Percentiles rank a stretch among this genome's conserved stretches.
Conservation (phyloP, 1,140 invertebrate genomes). For the Bicyclus anynana region DNA sequence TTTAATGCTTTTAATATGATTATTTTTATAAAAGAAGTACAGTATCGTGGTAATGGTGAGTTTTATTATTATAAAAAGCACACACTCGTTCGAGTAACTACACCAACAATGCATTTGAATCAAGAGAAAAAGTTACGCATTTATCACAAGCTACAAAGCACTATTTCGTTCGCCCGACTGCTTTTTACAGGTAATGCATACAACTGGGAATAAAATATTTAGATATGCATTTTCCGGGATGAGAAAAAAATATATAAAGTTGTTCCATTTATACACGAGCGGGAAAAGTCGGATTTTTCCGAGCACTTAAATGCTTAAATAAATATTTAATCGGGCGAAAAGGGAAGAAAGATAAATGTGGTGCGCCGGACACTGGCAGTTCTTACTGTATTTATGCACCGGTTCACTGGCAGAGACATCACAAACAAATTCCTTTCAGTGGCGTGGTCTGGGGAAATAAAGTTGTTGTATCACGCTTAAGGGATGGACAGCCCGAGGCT, state of each 20-base stretch:
- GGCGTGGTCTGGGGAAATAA: too few species aligned
- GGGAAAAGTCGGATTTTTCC: slow-evolving; percentile 16
- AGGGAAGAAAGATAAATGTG: not conserved
- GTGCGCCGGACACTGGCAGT: not conserved
- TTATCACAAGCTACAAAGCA: slow-evolving; percentile 22
- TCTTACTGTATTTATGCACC: not conserved
- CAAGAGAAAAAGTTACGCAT: slow-evolving; percentile 19
- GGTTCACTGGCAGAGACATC: not conserved
- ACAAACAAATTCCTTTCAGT: not conserved
- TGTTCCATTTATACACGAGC: slow-evolving; percentile 6
- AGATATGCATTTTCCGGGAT: slow-evolving; percentile 17
- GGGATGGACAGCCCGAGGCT: too few species aligned
- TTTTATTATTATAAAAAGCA: slow-evolving; percentile 1
- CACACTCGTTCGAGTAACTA: too few species aligned
- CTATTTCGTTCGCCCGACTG: slow-evolving; percentile 16
- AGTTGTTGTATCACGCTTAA: too few species aligned
- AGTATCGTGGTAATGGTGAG: not conserved
- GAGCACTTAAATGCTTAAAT: slow-evolving; percentile 32
- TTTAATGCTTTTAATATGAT: not conserved
- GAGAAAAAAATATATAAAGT: slow-evolving; percentile 17
- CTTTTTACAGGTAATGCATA: slow-evolving; percentile 20
- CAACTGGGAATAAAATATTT: slow-evolving; percentile 26
- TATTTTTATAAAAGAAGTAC: not conserved
- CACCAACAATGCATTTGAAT: slow-evolving; percentile 12
- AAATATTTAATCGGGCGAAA: slow-evolving; percentile 2